Conservation (phyloP, 37 sponge, comb jelly and placozoan genomes). For the Crambe crambe region DNA sequence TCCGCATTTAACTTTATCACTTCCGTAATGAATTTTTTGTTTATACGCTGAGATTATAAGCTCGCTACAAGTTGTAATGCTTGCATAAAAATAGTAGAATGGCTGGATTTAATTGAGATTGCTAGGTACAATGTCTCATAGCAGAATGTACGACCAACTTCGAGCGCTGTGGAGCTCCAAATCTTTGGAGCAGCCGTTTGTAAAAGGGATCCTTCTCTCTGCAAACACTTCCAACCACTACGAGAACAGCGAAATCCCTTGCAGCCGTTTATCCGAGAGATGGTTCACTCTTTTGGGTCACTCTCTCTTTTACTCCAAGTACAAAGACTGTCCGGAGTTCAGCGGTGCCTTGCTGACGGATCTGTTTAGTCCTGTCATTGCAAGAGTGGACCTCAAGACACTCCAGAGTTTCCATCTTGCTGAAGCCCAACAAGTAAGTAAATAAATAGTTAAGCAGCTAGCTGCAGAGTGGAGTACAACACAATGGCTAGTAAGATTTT, state of each 20-base stretch:
- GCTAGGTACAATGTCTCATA: not conserved
- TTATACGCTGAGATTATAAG: too few relatives aligned
- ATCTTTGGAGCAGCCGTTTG: constrained; percentile 14
- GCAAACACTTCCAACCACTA: not conserved
- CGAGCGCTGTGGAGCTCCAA: constrained; percentile 35
- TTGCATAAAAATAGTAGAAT: too few relatives aligned
- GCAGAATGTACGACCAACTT: constrained; percentile 31
- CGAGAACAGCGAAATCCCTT: not conserved
- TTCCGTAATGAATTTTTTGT: too few relatives aligned
- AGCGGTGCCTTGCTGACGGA: constrained; percentile 39
- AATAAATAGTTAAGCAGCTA: too few relatives aligned
- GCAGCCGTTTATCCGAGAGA: not conserved
- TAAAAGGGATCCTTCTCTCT: constrained; percentile 12
- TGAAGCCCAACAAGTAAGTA: constrained; percentile 15
- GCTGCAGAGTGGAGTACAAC: too few relatives aligned
- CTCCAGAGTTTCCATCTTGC: not conserved
- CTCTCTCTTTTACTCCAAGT: constrained; percentile 20
- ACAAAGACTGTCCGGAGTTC: constrained; percentile 28
- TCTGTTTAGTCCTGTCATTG: constrained; percentile 37
- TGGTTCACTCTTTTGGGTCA: constrained; percentile 44
- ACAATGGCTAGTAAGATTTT: too few relatives aligned
- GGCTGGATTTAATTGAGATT: too few relatives aligned
- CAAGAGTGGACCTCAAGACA: constrained; percentile 27
- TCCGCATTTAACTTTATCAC: too few relatives aligned
- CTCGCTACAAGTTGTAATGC: too few relatives aligned